Evolutionary conservation across 2,113 vertebrate species (phyloP), one percentile per base, ranked within the genome.

Genomic region (Ahaetulla prasina): DNA sequence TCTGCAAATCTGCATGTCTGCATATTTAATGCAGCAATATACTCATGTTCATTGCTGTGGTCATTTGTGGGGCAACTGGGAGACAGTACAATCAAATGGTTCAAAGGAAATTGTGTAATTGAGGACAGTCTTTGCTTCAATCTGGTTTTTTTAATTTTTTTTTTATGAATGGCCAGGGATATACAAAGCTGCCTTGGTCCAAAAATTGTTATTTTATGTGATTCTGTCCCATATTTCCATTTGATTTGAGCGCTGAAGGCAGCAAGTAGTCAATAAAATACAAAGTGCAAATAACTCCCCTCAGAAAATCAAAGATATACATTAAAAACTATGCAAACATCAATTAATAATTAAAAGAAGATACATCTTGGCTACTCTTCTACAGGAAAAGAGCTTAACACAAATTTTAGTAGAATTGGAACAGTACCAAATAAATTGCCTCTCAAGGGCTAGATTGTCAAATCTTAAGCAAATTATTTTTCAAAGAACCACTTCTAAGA

Each of bases 71-170:
- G 84, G 30, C 80, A 63, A 91, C 54, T 87, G 74, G 12, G 20
- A 68, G 94, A 50, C 92, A 94, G 27, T 87, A 47, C n/a, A 90
- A 68, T 91, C 43, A 55, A 91, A 92, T 20, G 12, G 9, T 87
- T 90, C 39, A 85, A 57, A 89, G 49, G 55, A 55, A 85, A 54
- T 95, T 91, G 16, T 87, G 47, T 0, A 90, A 30, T 84, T 52
- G 90, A 89, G 87, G 68, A 39, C 57, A 2, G 8, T 63, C 55
- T 88, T 95, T 84, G 92, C 90, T 93, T 91, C 93, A 84, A 89
- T 85, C n/a, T 91, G 49, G 25, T 88, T 49, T 39, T 49, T n/a
- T n/a, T n/a, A n/a, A n/a, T n/a, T n/a, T n/a, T n/a, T n/a, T 35
- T 45, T 43, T 74, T 74, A 80, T 49, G 88, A 88, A 60, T n/a